A percentile compares a stretch with the other conserved stretches of the same genome.
Conservation (phyloP, 2,797 vertebrate genomes). For the Pangasius mekongensis region DNA sequence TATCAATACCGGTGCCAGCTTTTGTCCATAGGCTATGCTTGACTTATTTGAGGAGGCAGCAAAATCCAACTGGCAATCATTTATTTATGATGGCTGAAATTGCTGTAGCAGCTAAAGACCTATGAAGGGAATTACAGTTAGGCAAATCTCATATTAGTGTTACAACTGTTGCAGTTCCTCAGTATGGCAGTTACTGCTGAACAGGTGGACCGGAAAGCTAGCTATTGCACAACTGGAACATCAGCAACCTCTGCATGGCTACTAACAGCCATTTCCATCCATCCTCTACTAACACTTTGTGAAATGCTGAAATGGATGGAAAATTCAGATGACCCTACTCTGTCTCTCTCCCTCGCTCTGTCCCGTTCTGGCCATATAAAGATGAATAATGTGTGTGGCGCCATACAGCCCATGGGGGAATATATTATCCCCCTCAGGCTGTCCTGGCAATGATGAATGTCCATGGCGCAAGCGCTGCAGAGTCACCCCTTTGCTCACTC, state of each 20-base stretch:
- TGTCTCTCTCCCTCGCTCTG: slow-evolving; percentile 1
- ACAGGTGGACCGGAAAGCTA: slow-evolving; percentile 28
- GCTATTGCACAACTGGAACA: slow-evolving; percentile 1
- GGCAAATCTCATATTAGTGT: slow-evolving; percentile 5
- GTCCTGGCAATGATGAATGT: slow-evolving; percentile 75
- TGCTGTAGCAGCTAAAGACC: slow-evolving; percentile 26
- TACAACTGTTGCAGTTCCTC: slow-evolving; percentile 2
- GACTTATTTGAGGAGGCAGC: slow-evolving; percentile 29
- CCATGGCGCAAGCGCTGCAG: slow-evolving; percentile 62
- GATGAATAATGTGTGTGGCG: slow-evolving; percentile 72
- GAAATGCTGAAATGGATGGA: slow-evolving; percentile 64
- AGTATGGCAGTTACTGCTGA: slow-evolving; percentile 34
- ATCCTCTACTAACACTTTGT: slow-evolving; percentile 48
- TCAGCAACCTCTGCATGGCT: slow-evolving; percentile 34
- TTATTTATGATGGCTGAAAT: slow-evolving; percentile 32
- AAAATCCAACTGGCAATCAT: slow-evolving; percentile 28
- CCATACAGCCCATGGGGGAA: slow-evolving; percentile 65
- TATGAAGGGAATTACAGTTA: slow-evolving; percentile 30
- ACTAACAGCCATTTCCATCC: slow-evolving; percentile 63
- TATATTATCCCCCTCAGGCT: slow-evolving; percentile 68
- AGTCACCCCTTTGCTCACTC: slow-evolving; percentile 64
- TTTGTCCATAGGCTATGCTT: slow-evolving; percentile 41
- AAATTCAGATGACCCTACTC: slow-evolving; percentile 61
- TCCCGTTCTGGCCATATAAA: slow-evolving; percentile 62
- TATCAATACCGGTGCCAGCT: slow-evolving; percentile 21